Evolutionary conservation across 2,888 invertebrate genomes (phyloP), one percentile per base, ranked within the genome.

Genomic region (Oithona nana): DNA sequence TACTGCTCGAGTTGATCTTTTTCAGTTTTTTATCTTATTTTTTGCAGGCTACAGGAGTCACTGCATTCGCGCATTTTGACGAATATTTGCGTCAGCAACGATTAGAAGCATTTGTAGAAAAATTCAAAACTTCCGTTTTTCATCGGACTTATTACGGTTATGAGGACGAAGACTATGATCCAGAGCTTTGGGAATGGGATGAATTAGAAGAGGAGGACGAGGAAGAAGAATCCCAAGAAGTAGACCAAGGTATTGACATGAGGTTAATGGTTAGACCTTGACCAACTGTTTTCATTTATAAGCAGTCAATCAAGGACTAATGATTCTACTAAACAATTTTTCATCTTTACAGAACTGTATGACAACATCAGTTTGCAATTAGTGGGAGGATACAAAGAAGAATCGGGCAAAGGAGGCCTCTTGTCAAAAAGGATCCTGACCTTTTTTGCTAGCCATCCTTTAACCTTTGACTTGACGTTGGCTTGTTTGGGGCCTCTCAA

Each of bases 51-150:
- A 39, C 54, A 4, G 24, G 26, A 26, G 50, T 50, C 24, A 59
- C 59, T 6, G 59, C 49, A 3, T 26, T 59, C 3, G 59, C 48
- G n/a, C 59, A 59, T 59, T 59, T 59, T 48, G 59, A 59, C 29
- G 59, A 59, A 28, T 59, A 59, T 48, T 24, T 59, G 8, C 48
- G 24, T 2, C 24, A 3, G 2, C 8, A 13, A n/a, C 31, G 20
- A 48, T 59, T 59, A 50, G 59, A 49, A 8, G 22, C 49, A 13
- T 50, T 59, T 13, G 6, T 59, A n/a, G 28, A 26, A 16, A 20
- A 50, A 22, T 59, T 59, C 28, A n/a, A 50, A 16, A 29, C 48
- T 4, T 39, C 16, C 8, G 16, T 39, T 11, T 39, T 39, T 39
- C 6, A 39, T 39, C 6, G 24, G 50, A 29, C 29, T 13, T 24